Percentiles rank a stretch among this genome's conserved stretches.
phyloP scores from a whole-genome alignment of 1,140 invertebrate species.

The Microplitis mediator region DNA sequence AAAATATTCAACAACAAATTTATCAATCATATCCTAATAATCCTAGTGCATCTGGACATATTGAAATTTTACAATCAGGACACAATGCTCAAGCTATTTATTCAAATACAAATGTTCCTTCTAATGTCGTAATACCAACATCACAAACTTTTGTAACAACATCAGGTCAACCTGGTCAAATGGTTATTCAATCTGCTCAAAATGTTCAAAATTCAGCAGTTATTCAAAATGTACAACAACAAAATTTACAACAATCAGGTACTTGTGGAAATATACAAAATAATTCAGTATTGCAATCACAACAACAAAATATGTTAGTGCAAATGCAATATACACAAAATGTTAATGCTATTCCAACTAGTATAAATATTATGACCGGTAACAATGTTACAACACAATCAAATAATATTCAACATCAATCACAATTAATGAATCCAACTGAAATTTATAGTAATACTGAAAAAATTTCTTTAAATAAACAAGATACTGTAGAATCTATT shows the following conservation, averaged over 20 bases:
- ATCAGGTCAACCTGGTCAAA: constrained; percentile 45
- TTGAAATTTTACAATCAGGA: constrained; percentile 49
- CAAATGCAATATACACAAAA: constrained; percentile 51
- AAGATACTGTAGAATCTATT: constrained; percentile 48
- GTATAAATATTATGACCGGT: constrained; percentile 40
- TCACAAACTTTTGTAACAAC: constrained; percentile 48
- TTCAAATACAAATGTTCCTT: constrained; percentile 43
- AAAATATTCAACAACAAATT: constrained; percentile 56
- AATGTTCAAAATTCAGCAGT: constrained; percentile 43
- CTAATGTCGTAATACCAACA: constrained; percentile 38
- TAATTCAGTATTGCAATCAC: constrained; percentile 41
- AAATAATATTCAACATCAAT: constrained; percentile 42
- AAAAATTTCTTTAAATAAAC: constrained; percentile 39
- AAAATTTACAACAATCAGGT: constrained; percentile 30
- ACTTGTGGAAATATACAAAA: constrained; percentile 47
- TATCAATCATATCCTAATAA: constrained; percentile 52
- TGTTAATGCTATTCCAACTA: constrained; percentile 41
- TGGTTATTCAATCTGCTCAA: constrained; percentile 47
- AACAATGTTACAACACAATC: constrained; percentile 37
- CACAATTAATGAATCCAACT: constrained; percentile 49
- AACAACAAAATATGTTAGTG: constrained; percentile 50
- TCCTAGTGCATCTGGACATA: constrained; percentile 44
- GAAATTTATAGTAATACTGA: constrained; percentile 42
- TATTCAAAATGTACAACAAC: constrained; percentile 44
- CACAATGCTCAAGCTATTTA: constrained; percentile 52